phyloP scores from a whole-genome alignment of 2,797 vertebrate species.

The Macrochelys suwanniensis region DNA sequence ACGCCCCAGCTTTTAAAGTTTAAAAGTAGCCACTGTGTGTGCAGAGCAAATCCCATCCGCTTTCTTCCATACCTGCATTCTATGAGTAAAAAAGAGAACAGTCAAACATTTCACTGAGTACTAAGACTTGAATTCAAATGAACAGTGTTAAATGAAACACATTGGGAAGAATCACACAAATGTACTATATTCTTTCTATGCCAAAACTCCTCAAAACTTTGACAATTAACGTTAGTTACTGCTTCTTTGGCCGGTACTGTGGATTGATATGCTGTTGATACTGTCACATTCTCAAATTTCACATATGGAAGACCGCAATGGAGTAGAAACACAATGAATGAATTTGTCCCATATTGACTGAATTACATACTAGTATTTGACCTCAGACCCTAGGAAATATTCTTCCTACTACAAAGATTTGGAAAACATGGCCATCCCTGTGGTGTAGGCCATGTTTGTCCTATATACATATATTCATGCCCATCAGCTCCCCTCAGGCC shows the following conservation, averaged over 20 bases:
- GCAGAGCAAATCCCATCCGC: not conserved
- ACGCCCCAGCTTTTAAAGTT: not conserved
- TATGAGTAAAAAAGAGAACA: constrained; percentile 50
- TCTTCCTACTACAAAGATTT: constrained; percentile 49
- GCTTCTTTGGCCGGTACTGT: not conserved
- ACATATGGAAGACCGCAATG: not conserved
- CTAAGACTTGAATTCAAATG: constrained; percentile 62
- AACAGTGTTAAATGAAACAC: constrained; percentile 42
- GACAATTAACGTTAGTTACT: not conserved
- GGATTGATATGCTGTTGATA: constrained; percentile 73
- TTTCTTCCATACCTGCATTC: fast-evolving
- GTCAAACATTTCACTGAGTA: constrained; percentile 43
- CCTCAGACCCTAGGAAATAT: constrained; percentile 62
- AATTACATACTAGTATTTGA: constrained; percentile 58
- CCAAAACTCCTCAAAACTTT: constrained; percentile 27
- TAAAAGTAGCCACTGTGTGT: not conserved
- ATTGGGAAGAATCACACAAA: constrained; percentile 52
- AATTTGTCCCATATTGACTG: constrained; percentile 49
- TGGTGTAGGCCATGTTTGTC: not conserved
- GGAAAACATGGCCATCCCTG: constrained; percentile 17
- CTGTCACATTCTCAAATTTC: constrained; percentile 67
- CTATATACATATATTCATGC: not conserved
- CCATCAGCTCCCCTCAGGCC: not conserved
- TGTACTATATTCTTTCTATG: constrained; percentile 51
- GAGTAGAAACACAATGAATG: constrained; percentile 55